Evolutionary conservation across 2,797 vertebrate genomes (phyloP), one percentile per base, ranked within the genome.

Genomic region (Mus spretus): DNA sequence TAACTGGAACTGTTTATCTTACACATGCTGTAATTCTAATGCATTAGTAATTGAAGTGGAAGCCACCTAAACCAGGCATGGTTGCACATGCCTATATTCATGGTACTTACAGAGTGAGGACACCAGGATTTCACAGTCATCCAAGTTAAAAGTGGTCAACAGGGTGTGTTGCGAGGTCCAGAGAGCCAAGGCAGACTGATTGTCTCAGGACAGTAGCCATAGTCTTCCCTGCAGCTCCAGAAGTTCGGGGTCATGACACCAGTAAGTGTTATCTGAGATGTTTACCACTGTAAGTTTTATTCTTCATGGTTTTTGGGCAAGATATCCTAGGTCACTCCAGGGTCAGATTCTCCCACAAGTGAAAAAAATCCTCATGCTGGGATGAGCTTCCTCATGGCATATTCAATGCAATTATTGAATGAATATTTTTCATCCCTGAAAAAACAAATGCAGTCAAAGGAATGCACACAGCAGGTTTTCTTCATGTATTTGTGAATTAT

Each of bases 81-180:
- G 6, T 61, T n/a, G 24, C 80, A 80, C 26, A 55, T 17, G 31
- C 78, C 31, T 80, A 9, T 80, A 55, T 2, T 7, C 19, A 11
- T 34, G 9, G 31, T 40, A 4, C 24, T 82, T 82, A 61, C 55
- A 61, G 61, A 28, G 7, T 61, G 22, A 13, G 15, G 57, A 63
- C 57, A 61, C 26, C 13, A 59, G 6, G n/a, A 40, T 59, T 57
- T 61, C 13, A 40, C 26, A 82, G 57, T 61, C 55, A 61, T 40
- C n/a, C n/a, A 61, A 26, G 7, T 47, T 47, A 47, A 47, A 47
- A 47, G 4, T 47, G 44, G 44, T 47, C 44, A 47, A 47, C 44
- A 47, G 1, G 24, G 1, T n/a, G 1, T 40, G 24, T 1, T 82
- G 13, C 1, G 0, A 40, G 80, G 22, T 22, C 79, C 55, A 37